These are phyloP conservation scores for Archips crataeganus DNA, from an alignment of 2,888 invertebrate genomes.

Conservation along the genomic window DNA sequence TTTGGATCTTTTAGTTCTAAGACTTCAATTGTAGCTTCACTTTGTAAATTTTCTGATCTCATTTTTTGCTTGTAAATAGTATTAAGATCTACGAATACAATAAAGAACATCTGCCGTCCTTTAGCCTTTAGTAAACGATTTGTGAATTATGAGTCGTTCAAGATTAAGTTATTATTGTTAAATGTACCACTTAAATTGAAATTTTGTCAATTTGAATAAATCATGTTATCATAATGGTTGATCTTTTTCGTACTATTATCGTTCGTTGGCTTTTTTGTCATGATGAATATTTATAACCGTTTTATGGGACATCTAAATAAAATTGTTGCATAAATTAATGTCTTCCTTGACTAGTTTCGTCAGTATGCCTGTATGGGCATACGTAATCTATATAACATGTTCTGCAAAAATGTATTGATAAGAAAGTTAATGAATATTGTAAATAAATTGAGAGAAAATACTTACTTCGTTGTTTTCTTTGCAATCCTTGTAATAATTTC, in stretches of 20 bases:
- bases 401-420: conserved; percentile 26
- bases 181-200: conserved; percentile 18
- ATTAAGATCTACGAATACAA: conserved; percentile 23
- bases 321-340: conserved; percentile 18
- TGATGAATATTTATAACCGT: conserved; percentile 23
- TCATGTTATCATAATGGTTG: conserved; percentile 21
- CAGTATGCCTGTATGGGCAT: conserved; percentile 1
- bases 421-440: conserved; percentile 26
- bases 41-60: conserved; percentile 83
- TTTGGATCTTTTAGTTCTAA: conserved; percentile 37
- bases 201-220: conserved; percentile 15
- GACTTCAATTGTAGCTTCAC: conserved; percentile 52
- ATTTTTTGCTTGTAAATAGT: conserved; percentile 73
- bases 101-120: conserved; percentile 29
- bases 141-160: conserved; percentile 22
- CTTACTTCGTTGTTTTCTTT: conserved; percentile 8
- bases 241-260: conserved; percentile 18
- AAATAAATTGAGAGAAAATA: conserved; percentile 28
- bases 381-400: conserved; percentile 20
- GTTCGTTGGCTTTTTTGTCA: conserved; percentile 3
- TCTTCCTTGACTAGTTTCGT: conserved; percentile 27
- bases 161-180: conserved; percentile 33
- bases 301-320: background rate
- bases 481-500: background rate
- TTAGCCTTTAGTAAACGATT: conserved; percentile 25